Evolutionary conservation across 2,797 vertebrate genomes (phyloP), one percentile per base, ranked within the genome.

Genomic region (Coilia nasus): DNA sequence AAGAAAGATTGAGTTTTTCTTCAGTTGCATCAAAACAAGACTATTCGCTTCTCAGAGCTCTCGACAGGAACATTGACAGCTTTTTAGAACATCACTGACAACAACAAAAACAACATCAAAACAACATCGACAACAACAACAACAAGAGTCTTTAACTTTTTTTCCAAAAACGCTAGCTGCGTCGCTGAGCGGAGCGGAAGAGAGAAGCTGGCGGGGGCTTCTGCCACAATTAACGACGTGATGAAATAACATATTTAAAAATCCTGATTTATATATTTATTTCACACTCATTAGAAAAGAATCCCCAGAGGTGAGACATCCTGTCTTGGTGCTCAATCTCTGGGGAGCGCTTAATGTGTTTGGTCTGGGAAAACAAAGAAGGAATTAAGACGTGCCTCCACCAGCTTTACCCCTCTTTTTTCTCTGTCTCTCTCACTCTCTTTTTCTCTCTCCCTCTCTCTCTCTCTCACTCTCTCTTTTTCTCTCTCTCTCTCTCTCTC

Each of bases 251-350:
- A 78, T 78, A 78, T 78, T 78, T 78, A 78, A 78, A 78, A 19
- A 5, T 59, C 41, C 9, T 5, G 9, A 87, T 90, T 94, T 94
- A 93, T 95, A 94, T 94, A 94, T 95, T 95, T 95, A 94, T 95
- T 94, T 93, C 91, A 81, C 82, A 93, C 92, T 95, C 93, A 95
- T 95, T 95, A 95, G 90, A 88, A 91, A 93, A 91, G 90, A 92
- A 91, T 83, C 86, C 89, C 94, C 93, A 3, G 89, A 88, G 92
- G 93, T 91, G 0, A 35, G 71, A 15, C 15, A 19, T 78, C 71
- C 71, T 78, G 71, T 78, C 71, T 78, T 6, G 3, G 71, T 67
- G 23, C 89, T 92, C 92, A 90, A 91, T 84, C 81, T 85, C 84
- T 78, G 14, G 91, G 89, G 93, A 94, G 88, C 86, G 0, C 89